Percentiles rank a stretch among this genome's conserved stretches.
phyloP scores from a whole-genome alignment of 2,888 invertebrate genomes.

The Melolontha melolontha region DNA sequence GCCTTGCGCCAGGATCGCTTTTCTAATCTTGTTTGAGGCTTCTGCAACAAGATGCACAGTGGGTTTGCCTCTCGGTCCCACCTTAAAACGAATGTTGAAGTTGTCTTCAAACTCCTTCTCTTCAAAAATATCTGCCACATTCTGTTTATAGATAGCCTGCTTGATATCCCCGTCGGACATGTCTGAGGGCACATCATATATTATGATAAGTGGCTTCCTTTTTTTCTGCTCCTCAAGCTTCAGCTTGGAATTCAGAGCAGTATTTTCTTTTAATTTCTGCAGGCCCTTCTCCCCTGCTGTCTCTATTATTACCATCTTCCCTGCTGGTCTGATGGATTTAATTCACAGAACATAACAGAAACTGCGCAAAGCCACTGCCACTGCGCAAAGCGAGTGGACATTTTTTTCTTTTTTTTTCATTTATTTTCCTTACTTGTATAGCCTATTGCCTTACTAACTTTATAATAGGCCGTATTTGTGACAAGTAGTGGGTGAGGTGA shows the following conservation, averaged over 20 bases:
- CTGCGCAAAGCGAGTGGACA: too few relatives aligned
- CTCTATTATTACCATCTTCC: constrained; percentile 2
- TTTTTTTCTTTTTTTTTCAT: too few relatives aligned
- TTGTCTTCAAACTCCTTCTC: constrained; percentile 9
- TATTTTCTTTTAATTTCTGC: not conserved
- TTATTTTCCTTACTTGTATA: too few relatives aligned
- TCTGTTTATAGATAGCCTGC: too few relatives aligned
- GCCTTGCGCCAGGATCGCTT: not conserved
- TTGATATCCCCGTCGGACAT: too few relatives aligned
- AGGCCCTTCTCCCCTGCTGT: not conserved
- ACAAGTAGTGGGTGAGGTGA: too few relatives aligned
- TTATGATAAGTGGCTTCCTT: constrained; percentile 22
- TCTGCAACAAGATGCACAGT: constrained; percentile 33
- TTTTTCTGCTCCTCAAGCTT: not conserved
- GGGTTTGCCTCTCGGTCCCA: too few relatives aligned
- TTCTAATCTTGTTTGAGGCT: constrained; percentile 2
- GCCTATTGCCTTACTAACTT: too few relatives aligned
- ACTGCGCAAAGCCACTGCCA: not conserved
- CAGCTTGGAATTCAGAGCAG: not conserved
- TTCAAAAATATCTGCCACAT: not conserved
- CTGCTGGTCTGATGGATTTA: constrained; percentile 5
- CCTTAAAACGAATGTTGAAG: constrained; percentile 35
- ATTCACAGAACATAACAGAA: not conserved
- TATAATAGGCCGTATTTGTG: too few relatives aligned
- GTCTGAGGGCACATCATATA: constrained; percentile 21